phyloP scores from a whole-genome alignment of 2,797 vertebrate species.

The Microchirus variegatus region DNA sequence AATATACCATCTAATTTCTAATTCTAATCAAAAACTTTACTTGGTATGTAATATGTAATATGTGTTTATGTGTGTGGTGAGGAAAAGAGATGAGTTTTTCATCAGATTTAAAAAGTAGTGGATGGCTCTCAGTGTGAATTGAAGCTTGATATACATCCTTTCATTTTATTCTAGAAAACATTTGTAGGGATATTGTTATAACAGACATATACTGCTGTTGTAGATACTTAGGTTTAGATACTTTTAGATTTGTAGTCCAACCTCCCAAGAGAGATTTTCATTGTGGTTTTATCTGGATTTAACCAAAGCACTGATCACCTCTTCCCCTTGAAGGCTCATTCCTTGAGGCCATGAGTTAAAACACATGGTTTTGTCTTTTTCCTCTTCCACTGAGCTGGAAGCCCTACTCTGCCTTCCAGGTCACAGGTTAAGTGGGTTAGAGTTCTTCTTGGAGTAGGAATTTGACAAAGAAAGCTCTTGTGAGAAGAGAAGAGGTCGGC shows the following conservation, averaged over 20 bases:
- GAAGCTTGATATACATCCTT: not conserved
- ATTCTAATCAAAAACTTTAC: too few relatives aligned
- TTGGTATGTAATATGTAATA: too few relatives aligned
- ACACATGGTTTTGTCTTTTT: conserved; percentile 21
- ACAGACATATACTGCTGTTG: not conserved
- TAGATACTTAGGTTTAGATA: not conserved
- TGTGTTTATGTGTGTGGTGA: too few relatives aligned
- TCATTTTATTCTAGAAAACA: not conserved
- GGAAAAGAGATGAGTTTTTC: too few relatives aligned
- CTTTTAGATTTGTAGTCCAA: not conserved
- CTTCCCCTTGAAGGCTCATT: conserved; percentile 14
- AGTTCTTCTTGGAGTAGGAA: conserved; percentile 27
- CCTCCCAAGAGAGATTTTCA: conserved; percentile 7
- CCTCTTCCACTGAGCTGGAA: conserved; percentile 23
- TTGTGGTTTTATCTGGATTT: not conserved
- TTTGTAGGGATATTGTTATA: not conserved
- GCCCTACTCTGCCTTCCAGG: conserved; percentile 30
- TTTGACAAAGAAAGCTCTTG: conserved; percentile 47
- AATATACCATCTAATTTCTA: too few relatives aligned
- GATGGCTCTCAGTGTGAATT: not conserved
- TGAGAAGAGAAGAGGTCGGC: conserved; percentile 26
- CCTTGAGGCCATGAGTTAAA: conserved; percentile 23
- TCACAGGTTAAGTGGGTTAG: conserved; percentile 35
- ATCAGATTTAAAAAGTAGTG: not conserved
- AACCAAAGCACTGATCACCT: not conserved